Evolutionary conservation across 2,888 invertebrate species (phyloP), one percentile per base, ranked within the genome.

Genomic region (Kryphioiulus occultus): DNA sequence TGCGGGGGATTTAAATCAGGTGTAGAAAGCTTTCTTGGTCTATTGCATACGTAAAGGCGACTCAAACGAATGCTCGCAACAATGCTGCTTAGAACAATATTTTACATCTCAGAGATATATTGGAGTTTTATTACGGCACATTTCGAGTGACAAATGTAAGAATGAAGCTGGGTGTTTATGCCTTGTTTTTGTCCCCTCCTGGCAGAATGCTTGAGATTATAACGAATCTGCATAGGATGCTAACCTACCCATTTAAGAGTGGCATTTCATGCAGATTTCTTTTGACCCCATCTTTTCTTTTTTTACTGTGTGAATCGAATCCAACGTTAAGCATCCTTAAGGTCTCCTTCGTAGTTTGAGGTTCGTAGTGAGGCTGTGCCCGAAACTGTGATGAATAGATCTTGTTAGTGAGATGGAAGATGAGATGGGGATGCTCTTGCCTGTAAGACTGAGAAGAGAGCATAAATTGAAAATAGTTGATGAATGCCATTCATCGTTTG

Each of bases 391-490:
- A 86, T 86, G 86, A 86, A 86, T 86, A 86, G 86, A 86, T 86
- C 86, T 86, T 86, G 86, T 86, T 86, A 86, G 86, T 35, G 86
- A 35, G 59, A 68, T 86, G 59, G 86, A 86, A 35, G 59, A 59
- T 32, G 30, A 59, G 86, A 53, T 53, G 68, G 53, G 30, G 35
- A 86, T 84, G 35, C 39, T 84, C 84, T 84, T 68, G 68, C 84
- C 22, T 84, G 39, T 84, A 84, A 84, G 84, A 84, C 84, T 84
- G 84, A 84, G 84, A 84, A 84, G 84, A 84, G 84, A 86, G 59
- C 59, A 86, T 86, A 86, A 86, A 86, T 86, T 86, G 86, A 86
- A 86, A 59, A 86, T 86, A 53, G 86, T 86, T 86, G 86, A 86
- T 86, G 86, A 86, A 86, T 86, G 86, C 86, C 86, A 86, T 86